Base-by-base conservation (phyloP, 2,888 invertebrate genomes). In the Oegoconia quadripuncta region DNA sequence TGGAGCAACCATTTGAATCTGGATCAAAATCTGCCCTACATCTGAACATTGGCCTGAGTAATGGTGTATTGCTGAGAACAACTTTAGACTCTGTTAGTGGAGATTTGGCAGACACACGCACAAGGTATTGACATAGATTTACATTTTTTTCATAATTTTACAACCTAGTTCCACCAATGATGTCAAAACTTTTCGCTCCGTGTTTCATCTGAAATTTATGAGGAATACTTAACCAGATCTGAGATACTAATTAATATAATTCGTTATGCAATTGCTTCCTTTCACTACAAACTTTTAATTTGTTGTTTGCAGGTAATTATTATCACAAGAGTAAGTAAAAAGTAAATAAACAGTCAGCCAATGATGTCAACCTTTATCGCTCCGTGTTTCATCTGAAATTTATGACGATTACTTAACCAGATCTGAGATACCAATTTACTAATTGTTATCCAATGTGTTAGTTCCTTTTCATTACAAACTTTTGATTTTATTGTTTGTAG, bases 11-110 rank as follows among this genome's bases (percentile, higher is more conserved):
- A 14, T 89, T 90, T 46, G 91, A 91, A 50, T 89, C 91, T 26
- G 94, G 95, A 30, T 90, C 91, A 0, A 90, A 90, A 39, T 90
- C 90, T 44, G 92, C 93, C 18, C 89, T 98, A 13, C 98, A 97
- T 80, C 88, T 99, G 17, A 99, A 99, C 70, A 98, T 99, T 72
- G 99, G 99, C 1, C 87, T 99, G 15, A 97, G 97, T 86, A 99
- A 99, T 80, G 99, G 99, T 37, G 97, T 97, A 17, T 79, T 99
- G 42, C 82, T 99, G 37, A 89, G 99, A 61, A 97, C 97, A 2
- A 97, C 98, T 2, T 86, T 99, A 20, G 99, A 99, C 84, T 95
- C 96, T 0, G 95, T 97, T 13, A 97, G 97, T 27, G 99, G 99
- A 0, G 98, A 98, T 73, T 89, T 99, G 54, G 96, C 97, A 2